These are phyloP conservation scores for Zalophus californianus DNA, from an alignment of 2,797 vertebrate genomes.

Conservation along the genomic window DNA sequence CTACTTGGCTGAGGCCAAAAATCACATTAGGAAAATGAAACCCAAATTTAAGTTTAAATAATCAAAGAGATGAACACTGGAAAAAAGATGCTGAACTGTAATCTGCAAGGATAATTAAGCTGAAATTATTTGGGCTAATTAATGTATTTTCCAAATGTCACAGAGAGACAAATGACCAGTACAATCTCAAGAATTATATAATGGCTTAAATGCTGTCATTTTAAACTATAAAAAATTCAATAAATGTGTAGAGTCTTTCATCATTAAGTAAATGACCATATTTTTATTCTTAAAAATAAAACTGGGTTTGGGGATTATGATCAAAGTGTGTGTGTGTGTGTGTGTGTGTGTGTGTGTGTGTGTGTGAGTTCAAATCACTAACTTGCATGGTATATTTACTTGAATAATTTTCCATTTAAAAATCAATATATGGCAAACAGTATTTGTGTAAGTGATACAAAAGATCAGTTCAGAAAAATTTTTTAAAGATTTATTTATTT, in stretches of 20 bases:
- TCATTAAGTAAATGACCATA: background rate
- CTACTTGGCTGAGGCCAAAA: background rate
- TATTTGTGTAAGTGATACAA: background rate
- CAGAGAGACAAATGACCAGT: background rate
- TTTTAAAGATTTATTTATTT: background rate
- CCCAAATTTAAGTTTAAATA: background rate
- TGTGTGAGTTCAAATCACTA: background rate
- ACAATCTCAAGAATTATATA: background rate
- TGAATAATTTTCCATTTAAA: slow-evolving; percentile 36
- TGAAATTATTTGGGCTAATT: background rate
- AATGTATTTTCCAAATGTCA: background rate
- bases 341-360: rapidly evolving
- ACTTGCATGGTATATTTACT: background rate
- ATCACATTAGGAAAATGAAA: slow-evolving; percentile 20
- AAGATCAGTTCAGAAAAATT: background rate
- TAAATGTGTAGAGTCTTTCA: background rate
- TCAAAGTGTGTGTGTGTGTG: background rate
- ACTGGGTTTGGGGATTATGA: background rate
- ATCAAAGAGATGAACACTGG: background rate
- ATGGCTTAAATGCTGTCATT: background rate
- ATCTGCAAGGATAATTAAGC: background rate
- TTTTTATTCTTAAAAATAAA: slow-evolving; percentile 57
- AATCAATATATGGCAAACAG: background rate
- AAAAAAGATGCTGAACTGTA: background rate
- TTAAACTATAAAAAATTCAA: background rate